phyloP scores from a whole-genome alignment of 2,797 vertebrate species.

The Zenarchopterus dispar region DNA sequence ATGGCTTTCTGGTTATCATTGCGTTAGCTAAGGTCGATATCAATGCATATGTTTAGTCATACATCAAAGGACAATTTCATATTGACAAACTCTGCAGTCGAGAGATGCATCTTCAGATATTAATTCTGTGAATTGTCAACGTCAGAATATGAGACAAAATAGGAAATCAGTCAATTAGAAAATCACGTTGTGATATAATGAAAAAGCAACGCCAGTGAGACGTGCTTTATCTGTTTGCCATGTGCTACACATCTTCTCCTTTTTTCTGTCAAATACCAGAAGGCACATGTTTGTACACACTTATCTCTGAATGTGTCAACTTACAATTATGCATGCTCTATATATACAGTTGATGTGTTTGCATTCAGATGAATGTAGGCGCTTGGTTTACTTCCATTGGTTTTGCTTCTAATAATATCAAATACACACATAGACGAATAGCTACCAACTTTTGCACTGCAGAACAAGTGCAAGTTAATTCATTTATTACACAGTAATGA shows the following conservation, averaged over 20 bases:
- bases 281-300: constrained; percentile 10
- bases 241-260: no score
- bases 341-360: constrained; percentile 53
- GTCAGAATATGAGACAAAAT: constrained; percentile 17
- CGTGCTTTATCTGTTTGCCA: constrained; percentile 5
- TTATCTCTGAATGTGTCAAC: constrained; percentile 22
- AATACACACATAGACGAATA: constrained; percentile 8
- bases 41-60: constrained; percentile 22
- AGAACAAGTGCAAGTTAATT: no score
- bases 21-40: neutral
- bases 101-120: constrained; percentile 1
- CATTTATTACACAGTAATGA: no score
- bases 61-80: constrained; percentile 24
- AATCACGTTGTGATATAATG: constrained; percentile 4
- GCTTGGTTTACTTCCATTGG: constrained; percentile 53
- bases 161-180: constrained; percentile 7
- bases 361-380: constrained; percentile 41
- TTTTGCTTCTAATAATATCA: constrained; percentile 35
- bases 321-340: constrained; percentile 27
- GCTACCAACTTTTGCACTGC: constrained; percentile 6
- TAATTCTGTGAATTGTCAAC: constrained; percentile 16
- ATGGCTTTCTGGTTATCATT: constrained; percentile 1
- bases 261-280: constrained; percentile 23
- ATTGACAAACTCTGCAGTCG: constrained; percentile 21
- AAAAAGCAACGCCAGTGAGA: neutral